Base-by-base conservation (phyloP, 2,888 invertebrate genomes). In the Pristionchus japonicus region DNA sequence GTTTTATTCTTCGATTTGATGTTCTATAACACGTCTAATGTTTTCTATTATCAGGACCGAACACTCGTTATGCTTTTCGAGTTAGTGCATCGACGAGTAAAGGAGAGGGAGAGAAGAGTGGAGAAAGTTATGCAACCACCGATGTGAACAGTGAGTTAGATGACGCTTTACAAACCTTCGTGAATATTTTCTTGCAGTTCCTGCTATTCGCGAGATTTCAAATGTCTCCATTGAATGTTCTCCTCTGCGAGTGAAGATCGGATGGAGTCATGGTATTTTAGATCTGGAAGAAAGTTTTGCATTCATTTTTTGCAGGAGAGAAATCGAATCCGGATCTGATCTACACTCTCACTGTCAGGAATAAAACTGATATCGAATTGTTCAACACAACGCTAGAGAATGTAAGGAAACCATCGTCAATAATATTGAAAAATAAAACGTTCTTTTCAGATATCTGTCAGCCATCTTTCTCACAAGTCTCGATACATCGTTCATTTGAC, bases 31-130 rank as follows among this genome's bases (percentile, higher is more conserved):
- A n/a, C n/a, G n/a, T n/a, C 7, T 15, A 43, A 4, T 43, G 61
- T 83, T 67, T 74, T 67, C 67, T 82, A 49, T 9, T 88, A 91
- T 85, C 88, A 93, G 93, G 89, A 40, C 91, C 93, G 0, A 88
- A 90, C 86, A 93, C 92, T 17, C 86, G 87, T 4, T 94, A 94
- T 88, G 89, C 91, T 37, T 88, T 94, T 13, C 90, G 92, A 37
- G 89, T 94, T 20, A 91, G 93, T 17, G 93, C 93, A 0, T 91
- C 93, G 20, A 93, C 94, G 6, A 27, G 82, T 6, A 92, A 92
- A 85, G 94, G 94, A 82, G 94, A 93, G 90, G 92, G 94, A 23
- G 89, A 89, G n/a, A 92, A 90, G 88, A 93, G 93, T 89, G 89
- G 89, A 0, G 92, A 92, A 49, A 87, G 91, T 74, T 31, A 89